Evolutionary conservation across 2,113 vertebrate species (phyloP), one percentile per base, ranked within the genome.

Genomic region (Sprattus sprattus): DNA sequence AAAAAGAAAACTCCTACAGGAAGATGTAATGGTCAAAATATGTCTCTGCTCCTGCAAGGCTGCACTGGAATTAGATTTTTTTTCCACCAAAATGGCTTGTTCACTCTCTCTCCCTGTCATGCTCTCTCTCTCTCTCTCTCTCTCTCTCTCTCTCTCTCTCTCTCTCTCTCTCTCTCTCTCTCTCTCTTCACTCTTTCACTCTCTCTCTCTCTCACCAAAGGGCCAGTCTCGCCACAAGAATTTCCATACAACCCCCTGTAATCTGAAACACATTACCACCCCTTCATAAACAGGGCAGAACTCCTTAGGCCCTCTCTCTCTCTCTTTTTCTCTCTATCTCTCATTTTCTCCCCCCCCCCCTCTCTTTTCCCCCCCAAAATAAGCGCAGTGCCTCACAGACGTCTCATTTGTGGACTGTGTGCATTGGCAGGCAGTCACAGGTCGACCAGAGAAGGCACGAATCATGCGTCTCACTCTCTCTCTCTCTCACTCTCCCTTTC

Each of bases 181-280:
- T 86, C 85, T 89, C 18, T n/a, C n/a, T n/a, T n/a, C n/a, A n/a
- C n/a, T n/a, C n/a, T n/a, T n/a, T n/a, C n/a, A n/a, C 46, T 81
- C 20, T 10, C 18, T 78, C 45, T 39, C 32, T 87, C 92, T 90
- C 90, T 87, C 90, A 87, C 91, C 93, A 94, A 93, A 90, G 95
- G 84, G 92, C 95, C 94, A 94, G 95, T 94, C 95, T 95, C 87
- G 86, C 96, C 96, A 91, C 96, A 97, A 96, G 94, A 96, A 96
- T 96, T 96, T 96, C 94, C 95, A 95, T 96, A 94, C 93, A 94
- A 95, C 94, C 95, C 92, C 91, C 93, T 93, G 87, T 96, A 96
- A 97, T 97, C 95, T 95, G 95, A 97, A 96, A 95, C 96, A 96
- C 94, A 95, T 96, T 96, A 93, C 94, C 89, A 32, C 88, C 88